phyloP scores from a whole-genome alignment of 2,888 invertebrate genomes.

The Spatulosminthurus flaviceps region DNA sequence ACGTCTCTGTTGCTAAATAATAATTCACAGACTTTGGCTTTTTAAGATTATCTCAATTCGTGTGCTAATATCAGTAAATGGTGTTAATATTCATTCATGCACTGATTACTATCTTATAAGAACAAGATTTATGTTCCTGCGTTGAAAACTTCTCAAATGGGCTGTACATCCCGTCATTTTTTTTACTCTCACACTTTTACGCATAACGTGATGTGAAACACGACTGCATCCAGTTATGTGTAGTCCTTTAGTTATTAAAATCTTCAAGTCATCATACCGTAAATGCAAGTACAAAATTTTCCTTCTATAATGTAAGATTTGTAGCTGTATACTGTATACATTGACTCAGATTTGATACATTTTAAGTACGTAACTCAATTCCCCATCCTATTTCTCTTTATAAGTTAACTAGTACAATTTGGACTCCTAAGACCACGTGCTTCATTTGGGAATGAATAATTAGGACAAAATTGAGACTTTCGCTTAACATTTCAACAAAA shows the following conservation, averaged over 20 bases:
- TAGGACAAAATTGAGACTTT: neutral
- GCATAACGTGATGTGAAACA: too few species aligned
- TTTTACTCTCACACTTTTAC: neutral
- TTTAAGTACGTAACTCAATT: too few species aligned
- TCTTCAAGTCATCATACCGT: too few species aligned
- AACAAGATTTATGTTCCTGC: neutral
- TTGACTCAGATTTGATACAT: too few species aligned
- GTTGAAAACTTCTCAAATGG: neutral
- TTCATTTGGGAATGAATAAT: neutral
- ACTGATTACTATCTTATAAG: constrained; percentile 20
- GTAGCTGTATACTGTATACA: too few species aligned
- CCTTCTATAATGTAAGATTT: too few species aligned
- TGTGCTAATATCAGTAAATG: constrained; percentile 29
- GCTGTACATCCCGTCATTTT: too few species aligned
- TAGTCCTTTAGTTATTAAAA: too few species aligned
- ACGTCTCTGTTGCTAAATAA: too few species aligned
- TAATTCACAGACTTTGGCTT: neutral
- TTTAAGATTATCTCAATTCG: neutral
- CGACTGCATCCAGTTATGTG: too few species aligned
- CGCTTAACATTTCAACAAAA: neutral
- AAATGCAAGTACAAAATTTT: too few species aligned
- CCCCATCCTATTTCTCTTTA: neutral
- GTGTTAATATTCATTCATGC: constrained; percentile 32
- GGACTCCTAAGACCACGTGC: neutral
- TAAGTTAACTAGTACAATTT: neutral